Evolutionary conservation across 2,113 vertebrate genomes (phyloP), one percentile per base, ranked within the genome.

Genomic region (Leptocoma aspasia): DNA sequence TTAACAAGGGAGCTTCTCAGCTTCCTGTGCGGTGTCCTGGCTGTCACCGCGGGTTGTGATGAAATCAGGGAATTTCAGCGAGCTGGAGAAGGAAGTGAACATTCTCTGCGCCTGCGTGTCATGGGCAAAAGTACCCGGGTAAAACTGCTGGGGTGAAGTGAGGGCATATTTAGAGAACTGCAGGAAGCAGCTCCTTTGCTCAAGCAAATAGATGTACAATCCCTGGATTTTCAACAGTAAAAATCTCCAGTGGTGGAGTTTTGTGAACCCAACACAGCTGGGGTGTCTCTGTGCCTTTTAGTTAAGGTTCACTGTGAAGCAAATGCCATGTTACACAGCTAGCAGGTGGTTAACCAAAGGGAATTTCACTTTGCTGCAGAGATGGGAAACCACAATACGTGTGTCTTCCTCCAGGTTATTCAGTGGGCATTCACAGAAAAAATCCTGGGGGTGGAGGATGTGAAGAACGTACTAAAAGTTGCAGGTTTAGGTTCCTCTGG

Each of bases 31-130:
- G 0, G 1, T 1, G 30, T 45, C 68, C 41, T 47, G 49, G 54
- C 56, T 41, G 10, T 79, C 10, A 13, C 71, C 41, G 84, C 0
- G 0, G 11, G 33, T 22, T 7, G 77, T 96, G 96, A 81, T 69
- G 94, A 96, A 97, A 96, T 93, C 60, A 82, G 94, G 95, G 94
- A 97, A 94, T 97, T 97, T 84, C 90, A 79, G 76, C 1, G 4
- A 69, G 80, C 77, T 1, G 0, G 24, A 57, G 79, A 63, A 90
- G 95, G 94, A 96, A 97, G 95, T 92, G 93, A 95, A 72, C 2
- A 1, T 79, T 89, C 41, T 50, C 80, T 69, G 45, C 56, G 75
- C 71, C 76, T 86, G 57, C 19, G 4, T 70, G 69, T 71, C 56
- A 0, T 6, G 10, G 41, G 18, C 76, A 81, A 9, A 94, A 84